Percentiles rank a stretch among this genome's conserved stretches.
phyloP scores from a whole-genome alignment of 2,113 vertebrate species.

The Hyla sarda region DNA sequence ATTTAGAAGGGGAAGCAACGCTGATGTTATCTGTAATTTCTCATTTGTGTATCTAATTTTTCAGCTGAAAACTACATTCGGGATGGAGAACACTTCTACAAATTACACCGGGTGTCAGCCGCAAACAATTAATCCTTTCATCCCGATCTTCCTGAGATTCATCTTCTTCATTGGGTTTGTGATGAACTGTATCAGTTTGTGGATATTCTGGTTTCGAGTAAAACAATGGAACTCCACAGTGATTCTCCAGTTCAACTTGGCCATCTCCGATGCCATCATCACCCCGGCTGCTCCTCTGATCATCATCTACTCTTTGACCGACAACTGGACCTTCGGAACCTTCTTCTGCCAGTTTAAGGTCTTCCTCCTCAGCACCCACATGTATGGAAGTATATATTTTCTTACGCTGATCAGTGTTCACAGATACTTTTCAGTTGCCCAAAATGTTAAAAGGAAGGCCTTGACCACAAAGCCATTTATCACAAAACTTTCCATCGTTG shows the following conservation, averaged over 20 bases:
- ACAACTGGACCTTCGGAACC: constrained; percentile 69
- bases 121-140: background rate
- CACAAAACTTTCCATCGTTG: background rate
- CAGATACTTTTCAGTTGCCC: constrained; percentile 67
- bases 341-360: constrained; percentile 72
- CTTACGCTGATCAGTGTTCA: constrained; percentile 75
- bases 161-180: constrained; percentile 69
- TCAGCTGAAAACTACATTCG: background rate
- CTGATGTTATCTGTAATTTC: background rate
- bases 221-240: constrained; percentile 71
- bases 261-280: constrained; percentile 70
- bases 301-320: constrained; percentile 64
- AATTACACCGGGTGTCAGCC: background rate
- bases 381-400: constrained; percentile 74
- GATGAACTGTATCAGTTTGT: constrained; percentile 70
- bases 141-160: constrained; percentile 67
- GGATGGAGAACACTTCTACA: constrained; percentile 15
- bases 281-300: constrained; percentile 68
- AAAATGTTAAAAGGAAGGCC: constrained; percentile 63
- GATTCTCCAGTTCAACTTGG: constrained; percentile 75
- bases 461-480: constrained; percentile 71
- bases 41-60: background rate
- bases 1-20: background rate
- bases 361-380: constrained; percentile 67
- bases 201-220: constrained; percentile 73